Conservation (phyloP, 2,797 vertebrate species). For the Perodicticus potto region DNA sequence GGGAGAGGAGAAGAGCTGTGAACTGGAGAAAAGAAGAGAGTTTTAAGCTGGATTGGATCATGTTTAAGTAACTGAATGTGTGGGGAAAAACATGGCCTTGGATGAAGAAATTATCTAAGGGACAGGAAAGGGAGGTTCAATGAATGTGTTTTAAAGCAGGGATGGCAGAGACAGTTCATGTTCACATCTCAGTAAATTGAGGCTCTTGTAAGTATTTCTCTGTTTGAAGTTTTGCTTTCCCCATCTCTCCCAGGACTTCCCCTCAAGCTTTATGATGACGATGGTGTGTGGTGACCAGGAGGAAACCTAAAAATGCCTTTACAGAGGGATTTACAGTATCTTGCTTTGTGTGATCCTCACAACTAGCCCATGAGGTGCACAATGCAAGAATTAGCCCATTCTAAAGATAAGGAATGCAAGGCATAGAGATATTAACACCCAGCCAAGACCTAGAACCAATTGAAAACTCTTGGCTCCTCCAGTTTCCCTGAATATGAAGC, state of each 20-base stretch:
- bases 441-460: background rate
- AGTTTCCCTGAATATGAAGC: background rate
- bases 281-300: fast-evolving
- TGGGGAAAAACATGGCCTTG: background rate
- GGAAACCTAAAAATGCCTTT: background rate
- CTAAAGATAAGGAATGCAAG: conserved; percentile 25
- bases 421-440: background rate
- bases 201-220: background rate
- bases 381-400: background rate
- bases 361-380: background rate
- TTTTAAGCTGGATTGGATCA: background rate
- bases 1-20: background rate
- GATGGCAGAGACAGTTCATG: background rate
- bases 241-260: background rate
- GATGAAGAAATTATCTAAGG: background rate
- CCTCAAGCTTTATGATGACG: background rate
- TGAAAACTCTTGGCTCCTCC: background rate
- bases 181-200: background rate
- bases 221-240: background rate
- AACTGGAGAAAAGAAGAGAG: background rate
- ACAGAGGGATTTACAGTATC: background rate
- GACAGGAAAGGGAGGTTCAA: background rate
- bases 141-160: background rate
- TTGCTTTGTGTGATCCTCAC: too few species aligned
- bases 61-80: background rate